Percentiles rank a stretch among this genome's conserved stretches.
These are phyloP conservation scores for Varroa destructor DNA, from an alignment of 1,140 invertebrate species.

Conservation along the genomic window DNA sequence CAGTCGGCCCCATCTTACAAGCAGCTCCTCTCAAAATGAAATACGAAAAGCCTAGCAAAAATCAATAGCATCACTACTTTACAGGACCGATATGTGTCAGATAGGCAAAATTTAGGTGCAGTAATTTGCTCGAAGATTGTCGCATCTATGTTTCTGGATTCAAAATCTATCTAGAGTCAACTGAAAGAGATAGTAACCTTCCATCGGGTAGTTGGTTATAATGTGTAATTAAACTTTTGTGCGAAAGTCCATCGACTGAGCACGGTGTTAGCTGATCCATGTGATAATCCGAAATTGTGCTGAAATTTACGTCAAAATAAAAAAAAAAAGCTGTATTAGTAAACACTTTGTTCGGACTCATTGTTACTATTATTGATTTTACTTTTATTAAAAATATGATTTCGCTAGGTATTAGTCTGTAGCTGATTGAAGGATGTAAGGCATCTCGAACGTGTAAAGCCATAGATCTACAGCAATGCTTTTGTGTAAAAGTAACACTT, in stretches of 20 bases:
- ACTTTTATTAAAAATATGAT: not conserved
- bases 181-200: constrained; percentile 7
- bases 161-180: no score
- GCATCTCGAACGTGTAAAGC: not conserved
- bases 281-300: constrained; percentile 93
- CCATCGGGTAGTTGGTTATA: not conserved
- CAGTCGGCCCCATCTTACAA: no score
- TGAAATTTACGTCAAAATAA: constrained; percentile 39
- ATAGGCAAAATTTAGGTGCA: no score
- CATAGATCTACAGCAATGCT: not conserved
- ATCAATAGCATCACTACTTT: no score
- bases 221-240: constrained; percentile 18
- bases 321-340: not conserved
- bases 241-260: constrained; percentile 61
- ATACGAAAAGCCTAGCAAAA: no score
- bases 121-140: no score
- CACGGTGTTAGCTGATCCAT: constrained; percentile 98
- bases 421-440: no score
- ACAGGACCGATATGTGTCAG: no score
- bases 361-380: constrained; percentile 2
- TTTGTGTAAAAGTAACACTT: constrained; percentile 34
- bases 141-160: no score
- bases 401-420: no score
- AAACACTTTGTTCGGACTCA: not conserved
- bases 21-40: no score